These are phyloP conservation scores for Formicarius rufipectus DNA, from an alignment of 2,113 vertebrate genomes.

Conservation along the genomic window DNA sequence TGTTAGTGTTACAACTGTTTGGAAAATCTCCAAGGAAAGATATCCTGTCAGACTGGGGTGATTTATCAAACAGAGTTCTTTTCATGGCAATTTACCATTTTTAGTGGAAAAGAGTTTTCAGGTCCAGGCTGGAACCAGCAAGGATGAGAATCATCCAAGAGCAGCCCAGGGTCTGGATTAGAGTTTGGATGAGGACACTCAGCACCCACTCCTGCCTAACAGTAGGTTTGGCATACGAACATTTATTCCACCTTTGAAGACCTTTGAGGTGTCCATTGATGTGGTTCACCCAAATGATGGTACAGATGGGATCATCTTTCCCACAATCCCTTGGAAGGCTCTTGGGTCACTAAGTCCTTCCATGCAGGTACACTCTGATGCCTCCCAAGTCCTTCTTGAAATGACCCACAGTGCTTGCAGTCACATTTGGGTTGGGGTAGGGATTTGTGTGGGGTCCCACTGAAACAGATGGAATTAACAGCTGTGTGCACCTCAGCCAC, in stretches of 20 bases:
- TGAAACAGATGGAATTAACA: background rate
- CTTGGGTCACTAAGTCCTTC: background rate
- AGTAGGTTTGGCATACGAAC: background rate
- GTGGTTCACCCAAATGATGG: background rate
- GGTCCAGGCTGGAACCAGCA: background rate
- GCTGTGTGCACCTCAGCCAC: fast-evolving
- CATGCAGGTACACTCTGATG: background rate
- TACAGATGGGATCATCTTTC: background rate
- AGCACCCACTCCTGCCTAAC: background rate
- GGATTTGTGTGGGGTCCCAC: background rate
- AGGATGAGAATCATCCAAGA: background rate
- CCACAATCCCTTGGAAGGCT: background rate
- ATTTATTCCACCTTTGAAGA: background rate
- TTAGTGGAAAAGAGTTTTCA: background rate
- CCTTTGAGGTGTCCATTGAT: background rate
- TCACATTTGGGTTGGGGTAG: fast-evolving
- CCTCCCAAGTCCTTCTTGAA: background rate
- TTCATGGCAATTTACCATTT: background rate
- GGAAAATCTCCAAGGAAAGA: background rate
- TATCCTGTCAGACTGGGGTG: background rate
- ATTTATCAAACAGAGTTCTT: background rate
- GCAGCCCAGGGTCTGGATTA: background rate
- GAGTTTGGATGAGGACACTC: background rate
- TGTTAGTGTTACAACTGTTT: background rate
- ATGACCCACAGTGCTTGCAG: fast-evolving